These are phyloP conservation scores for Forbesichthys agassizii DNA, from an alignment of 2,113 vertebrate genomes.

Conservation along the genomic window DNA sequence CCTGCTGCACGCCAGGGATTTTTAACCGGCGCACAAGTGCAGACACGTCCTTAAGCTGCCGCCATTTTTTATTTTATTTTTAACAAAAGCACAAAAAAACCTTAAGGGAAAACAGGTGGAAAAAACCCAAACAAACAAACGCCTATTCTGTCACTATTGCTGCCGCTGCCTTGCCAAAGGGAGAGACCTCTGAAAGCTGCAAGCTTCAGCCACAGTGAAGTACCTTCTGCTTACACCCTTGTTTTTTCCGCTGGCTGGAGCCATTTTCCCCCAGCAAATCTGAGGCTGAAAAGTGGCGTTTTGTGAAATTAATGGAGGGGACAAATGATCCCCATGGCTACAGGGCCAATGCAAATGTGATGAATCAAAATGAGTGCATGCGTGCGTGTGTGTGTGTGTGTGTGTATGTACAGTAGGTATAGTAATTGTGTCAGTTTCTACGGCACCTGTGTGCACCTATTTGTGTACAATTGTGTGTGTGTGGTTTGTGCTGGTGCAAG, in stretches of 20 bases:
- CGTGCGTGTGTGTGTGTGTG: not conserved
- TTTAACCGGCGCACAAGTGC: no score
- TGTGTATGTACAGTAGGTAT: not conserved
- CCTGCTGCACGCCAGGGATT: no score
- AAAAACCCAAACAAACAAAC: no score
- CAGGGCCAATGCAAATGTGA: no score
- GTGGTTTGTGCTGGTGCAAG: no score
- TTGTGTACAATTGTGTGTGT: not conserved
- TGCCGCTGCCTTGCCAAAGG: no score
- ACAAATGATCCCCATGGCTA: constrained; percentile 6
- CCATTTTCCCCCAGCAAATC: constrained; percentile 23
- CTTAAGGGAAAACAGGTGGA: no score
- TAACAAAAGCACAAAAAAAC: no score
- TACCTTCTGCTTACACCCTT: constrained; percentile 33
- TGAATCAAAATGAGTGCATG: constrained; percentile 21
- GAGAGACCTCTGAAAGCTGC: not conserved
- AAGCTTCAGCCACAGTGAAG: constrained; percentile 20
- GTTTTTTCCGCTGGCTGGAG: constrained; percentile 24
- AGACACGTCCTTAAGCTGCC: no score
- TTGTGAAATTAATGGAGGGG: constrained; percentile 45
- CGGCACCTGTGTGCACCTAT: not conserved
- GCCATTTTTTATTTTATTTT: no score
- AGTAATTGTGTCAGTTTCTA: not conserved
- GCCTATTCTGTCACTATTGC: no score
- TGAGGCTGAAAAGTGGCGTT: constrained; percentile 36